A percentile compares a stretch with the other conserved stretches of the same genome.
phyloP scores from a whole-genome alignment of 2,888 invertebrate species.

The Plutella xylostella region DNA sequence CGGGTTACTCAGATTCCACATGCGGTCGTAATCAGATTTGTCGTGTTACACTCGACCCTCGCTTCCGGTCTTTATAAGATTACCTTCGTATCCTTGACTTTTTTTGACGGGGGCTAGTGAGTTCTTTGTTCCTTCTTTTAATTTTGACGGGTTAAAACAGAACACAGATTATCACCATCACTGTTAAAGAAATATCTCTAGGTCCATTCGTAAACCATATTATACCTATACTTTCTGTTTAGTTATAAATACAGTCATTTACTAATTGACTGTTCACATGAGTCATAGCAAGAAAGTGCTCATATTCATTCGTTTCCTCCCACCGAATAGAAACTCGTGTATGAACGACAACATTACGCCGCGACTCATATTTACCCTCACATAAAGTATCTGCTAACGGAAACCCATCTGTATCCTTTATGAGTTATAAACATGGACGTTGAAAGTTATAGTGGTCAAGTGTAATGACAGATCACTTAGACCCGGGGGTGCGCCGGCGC shows the following conservation, averaged over 20 bases:
- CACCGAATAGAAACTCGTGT: too few relatives aligned
- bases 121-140: too few relatives aligned
- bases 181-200: too few relatives aligned
- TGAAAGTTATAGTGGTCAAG: conserved; percentile 3
- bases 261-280: too few relatives aligned
- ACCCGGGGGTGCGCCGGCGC: neutral
- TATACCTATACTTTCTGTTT: too few relatives aligned
- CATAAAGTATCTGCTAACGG: neutral
- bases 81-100: neutral
- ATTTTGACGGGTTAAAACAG: too few relatives aligned
- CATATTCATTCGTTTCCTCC: too few relatives aligned
- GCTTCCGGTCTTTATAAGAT: conserved; percentile 1
- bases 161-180: too few relatives aligned
- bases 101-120: neutral
- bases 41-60: neutral
- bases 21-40: conserved; percentile 6
- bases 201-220: too few relatives aligned
- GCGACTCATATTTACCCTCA: neutral
- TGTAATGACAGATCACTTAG: conserved; percentile 2
- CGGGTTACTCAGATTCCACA: conserved; percentile 1
- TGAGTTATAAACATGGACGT: conserved; percentile 2
- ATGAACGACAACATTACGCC: too few relatives aligned
- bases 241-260: too few relatives aligned
- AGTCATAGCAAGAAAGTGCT: too few relatives aligned
- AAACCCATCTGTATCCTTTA: neutral